Base-by-base conservation (phyloP, 2,797 vertebrate species). In the Fringilla coelebs region DNA sequence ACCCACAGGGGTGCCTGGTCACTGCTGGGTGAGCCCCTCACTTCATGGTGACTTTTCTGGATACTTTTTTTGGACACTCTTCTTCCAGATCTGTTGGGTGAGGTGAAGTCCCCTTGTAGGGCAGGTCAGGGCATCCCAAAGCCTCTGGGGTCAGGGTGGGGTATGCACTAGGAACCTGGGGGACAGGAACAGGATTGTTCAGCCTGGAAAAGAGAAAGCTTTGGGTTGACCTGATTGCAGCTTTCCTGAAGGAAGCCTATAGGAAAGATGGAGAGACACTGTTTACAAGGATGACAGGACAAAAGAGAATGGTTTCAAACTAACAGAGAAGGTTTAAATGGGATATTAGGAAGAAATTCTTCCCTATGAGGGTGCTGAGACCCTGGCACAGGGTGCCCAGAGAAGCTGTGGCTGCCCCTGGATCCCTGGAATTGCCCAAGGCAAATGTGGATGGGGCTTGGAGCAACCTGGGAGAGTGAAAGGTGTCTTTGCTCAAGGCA, bases 381-480 rank as follows among this genome's bases (percentile, higher is more conserved):
- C 9, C 7, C 1, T 51, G 10, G 38, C 43, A 71, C n/a, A 63
- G 7, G 24, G 0, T 40, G 5, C 0, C 8, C n/a, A 65, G 38
- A 28, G n/a, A 34, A 58, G 29, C 29, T 83, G 65, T 40, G 38
- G 20, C 29, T 40, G 38, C 3, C 11, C 4, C n/a, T 45, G n/a
- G 40, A 70, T 41, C 45, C 51, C 38, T 75, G 38, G 26, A 24
- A 52, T 4, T 21, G 19, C 4, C 6, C 26, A 28, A 24, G 17
- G 13, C 6, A 22, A 52, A 22, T 11, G 0, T 80, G n/a, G 49
- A 63, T 0, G 0, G 34, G 16, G n/a, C 5, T 28, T 29, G 22
- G 29, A 45, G 15, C 26, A 75, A 1, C 9, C n/a, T 70, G 45
- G 9, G 21, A 3, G 7, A 40, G 29, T 65, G 25, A 12, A 17